Evolutionary conservation across 2,113 vertebrate genomes (phyloP).

Genomic region (Dasyornis broadbenti): DNA sequence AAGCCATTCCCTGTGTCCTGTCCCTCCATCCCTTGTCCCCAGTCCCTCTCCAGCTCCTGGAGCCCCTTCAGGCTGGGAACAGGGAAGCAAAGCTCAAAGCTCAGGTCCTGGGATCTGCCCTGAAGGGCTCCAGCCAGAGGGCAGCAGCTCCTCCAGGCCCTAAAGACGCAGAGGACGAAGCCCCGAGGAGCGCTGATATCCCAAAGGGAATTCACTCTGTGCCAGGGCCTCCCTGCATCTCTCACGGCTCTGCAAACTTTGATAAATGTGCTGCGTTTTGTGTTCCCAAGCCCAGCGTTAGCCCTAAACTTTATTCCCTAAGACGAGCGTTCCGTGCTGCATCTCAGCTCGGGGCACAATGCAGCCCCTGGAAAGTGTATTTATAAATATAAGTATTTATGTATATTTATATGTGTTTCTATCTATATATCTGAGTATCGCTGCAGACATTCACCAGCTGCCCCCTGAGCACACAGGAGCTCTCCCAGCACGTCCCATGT

Average conservation of each 20-base stretch:
- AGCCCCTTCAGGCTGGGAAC: background rate
- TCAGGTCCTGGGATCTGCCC: background rate
- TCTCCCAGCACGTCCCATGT: background rate
- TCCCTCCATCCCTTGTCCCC: background rate
- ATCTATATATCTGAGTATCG: background rate
- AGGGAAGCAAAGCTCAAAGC: background rate
- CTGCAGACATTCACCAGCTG: background rate
- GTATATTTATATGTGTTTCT: background rate
- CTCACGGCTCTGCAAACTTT: background rate
- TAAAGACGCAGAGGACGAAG: background rate
- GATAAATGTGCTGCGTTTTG: background rate
- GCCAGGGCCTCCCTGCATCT: accelerated
- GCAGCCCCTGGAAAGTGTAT: background rate
- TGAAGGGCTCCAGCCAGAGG: background rate
- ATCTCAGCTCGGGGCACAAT: background rate
- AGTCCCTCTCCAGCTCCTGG: background rate
- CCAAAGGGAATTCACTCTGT: background rate
- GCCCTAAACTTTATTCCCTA: background rate
- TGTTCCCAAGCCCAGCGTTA: background rate
- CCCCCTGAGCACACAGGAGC: background rate
- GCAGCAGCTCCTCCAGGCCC: background rate
- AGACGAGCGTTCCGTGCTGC: background rate
- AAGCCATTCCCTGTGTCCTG: background rate
- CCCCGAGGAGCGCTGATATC: background rate
- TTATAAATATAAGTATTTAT: background rate